Evolutionary conservation across 2,113 vertebrate species (phyloP), one percentile per base, ranked within the genome.

Genomic region (Capreolus pygargus): DNA sequence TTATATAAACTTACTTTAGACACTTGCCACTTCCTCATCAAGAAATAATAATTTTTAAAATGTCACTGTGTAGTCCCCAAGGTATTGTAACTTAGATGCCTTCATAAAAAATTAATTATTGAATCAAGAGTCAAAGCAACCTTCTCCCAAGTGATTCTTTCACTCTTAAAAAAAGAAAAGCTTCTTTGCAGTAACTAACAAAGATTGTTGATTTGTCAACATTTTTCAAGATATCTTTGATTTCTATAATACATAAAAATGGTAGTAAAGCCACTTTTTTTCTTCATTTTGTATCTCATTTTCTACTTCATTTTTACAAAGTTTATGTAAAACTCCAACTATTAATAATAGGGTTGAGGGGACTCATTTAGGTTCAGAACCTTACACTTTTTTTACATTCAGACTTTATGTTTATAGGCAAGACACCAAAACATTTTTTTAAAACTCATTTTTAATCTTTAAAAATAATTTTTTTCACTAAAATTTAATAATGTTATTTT

Each of bases 81-180:
- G 55, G 97, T 86, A 94, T 19, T 97, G 85, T 96, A 85, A 76
- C 64, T 76, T 97, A 96, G 64, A 89, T 94, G 33, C 85, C 93
- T 97, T 98, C 96, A 93, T 98, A 85, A 98, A 97, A 97, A 88
- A 97, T 95, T 94, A 96, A 97, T 92, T 88, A 47, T 55, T 92
- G 87, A 92, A 82, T 94, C 64, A 95, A 79, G 39, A 96, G 27
- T 50, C 78, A 95, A 91, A 96, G 74, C 87, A 93, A 39, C 45
- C 52, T 89, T 94, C 70, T 94, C 84, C 58, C 58, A 83, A 98
- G 76, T 88, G 81, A 88, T 92, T 92, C 43, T 84, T 96, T 39
- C 45, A 36, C 43, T 50, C 23, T 93, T 60, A 50, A 58, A 43
- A 36, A 39, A 55, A 82, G 6, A 25, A 79, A 78, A 50, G 5